phyloP scores from a whole-genome alignment of 2,797 vertebrate species.

The Dipus sagitta region DNA sequence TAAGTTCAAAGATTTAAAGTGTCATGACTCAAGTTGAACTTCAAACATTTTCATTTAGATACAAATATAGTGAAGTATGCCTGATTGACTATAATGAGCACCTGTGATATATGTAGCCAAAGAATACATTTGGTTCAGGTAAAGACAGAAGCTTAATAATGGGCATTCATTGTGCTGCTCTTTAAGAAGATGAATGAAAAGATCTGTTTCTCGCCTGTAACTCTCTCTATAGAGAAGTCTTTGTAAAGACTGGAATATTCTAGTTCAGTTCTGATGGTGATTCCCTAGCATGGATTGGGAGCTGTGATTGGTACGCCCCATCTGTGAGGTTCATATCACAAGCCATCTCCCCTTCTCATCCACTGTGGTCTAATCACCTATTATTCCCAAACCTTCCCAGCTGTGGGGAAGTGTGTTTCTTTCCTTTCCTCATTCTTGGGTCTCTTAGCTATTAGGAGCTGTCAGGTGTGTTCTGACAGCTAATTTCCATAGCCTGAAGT shows the following conservation, averaged over 20 bases:
- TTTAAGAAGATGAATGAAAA: background rate
- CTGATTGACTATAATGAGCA: constrained; percentile 25
- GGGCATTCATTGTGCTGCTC: constrained; percentile 8
- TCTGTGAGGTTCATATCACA: background rate
- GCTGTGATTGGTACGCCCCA: background rate
- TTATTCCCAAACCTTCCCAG: constrained; percentile 1
- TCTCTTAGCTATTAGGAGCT: constrained; percentile 52
- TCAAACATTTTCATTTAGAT: constrained; percentile 58
- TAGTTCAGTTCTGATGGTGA: background rate
- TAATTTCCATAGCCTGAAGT: constrained; percentile 30
- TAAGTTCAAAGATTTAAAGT: constrained; percentile 53
- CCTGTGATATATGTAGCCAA: constrained; percentile 69
- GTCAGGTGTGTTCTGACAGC: constrained; percentile 46
- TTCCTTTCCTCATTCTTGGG: constrained; percentile 5
- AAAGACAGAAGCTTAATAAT: constrained; percentile 40
- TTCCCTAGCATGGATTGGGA: background rate
- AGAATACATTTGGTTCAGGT: constrained; percentile 77
- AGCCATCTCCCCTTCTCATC: background rate
- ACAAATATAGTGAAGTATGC: constrained; percentile 46
- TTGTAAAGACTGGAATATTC: background rate
- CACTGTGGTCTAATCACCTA: background rate
- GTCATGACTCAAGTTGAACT: constrained; percentile 58
- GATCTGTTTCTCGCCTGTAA: background rate
- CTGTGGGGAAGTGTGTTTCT: constrained; percentile 4
- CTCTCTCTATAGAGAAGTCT: background rate